A percentile compares a stretch with the other conserved stretches of the same genome.
Conservation (phyloP, 2,888 invertebrate species). For the Nasonia oneida region DNA sequence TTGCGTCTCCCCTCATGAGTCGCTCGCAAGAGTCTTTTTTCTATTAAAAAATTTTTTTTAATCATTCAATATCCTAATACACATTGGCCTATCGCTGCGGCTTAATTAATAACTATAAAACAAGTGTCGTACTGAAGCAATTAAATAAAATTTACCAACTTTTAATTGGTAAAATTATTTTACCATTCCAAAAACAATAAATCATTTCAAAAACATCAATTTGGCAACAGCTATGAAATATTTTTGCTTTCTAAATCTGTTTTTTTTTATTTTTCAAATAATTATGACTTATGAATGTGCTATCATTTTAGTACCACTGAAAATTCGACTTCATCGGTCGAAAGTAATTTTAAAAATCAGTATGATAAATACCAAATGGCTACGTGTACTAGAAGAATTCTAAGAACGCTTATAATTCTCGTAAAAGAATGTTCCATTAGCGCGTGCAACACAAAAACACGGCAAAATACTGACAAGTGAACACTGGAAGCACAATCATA, state of each 20-base stretch:
- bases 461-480: conserved; percentile 57
- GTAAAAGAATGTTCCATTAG: not conserved
- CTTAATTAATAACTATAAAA: not conserved
- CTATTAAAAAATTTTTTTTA: conserved; percentile 1
- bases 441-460: conserved; percentile 40
- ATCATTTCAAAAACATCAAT: conserved; percentile 47
- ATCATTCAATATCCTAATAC: conserved; percentile 27
- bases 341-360: not conserved
- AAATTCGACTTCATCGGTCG: not conserved
- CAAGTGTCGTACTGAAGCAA: conserved; percentile 25
- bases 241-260: conserved; percentile 8
- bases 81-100: conserved; percentile 30
- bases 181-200: conserved; percentile 42
- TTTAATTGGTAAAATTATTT: conserved; percentile 10
- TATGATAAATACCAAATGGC: conserved; percentile 2
- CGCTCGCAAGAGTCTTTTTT: conserved; percentile 15
- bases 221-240: conserved; percentile 55
- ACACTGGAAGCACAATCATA: conserved; percentile 58
- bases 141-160: conserved; percentile 31
- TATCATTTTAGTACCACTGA: not conserved
- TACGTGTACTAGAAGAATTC: conserved; percentile 4
- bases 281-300: not conserved
- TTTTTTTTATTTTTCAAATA: conserved; percentile 11
- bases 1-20: not conserved
- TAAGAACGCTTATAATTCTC: conserved; percentile 4